Base-by-base conservation (phyloP, 2,113 vertebrate species). In the Centropristis striata region DNA sequence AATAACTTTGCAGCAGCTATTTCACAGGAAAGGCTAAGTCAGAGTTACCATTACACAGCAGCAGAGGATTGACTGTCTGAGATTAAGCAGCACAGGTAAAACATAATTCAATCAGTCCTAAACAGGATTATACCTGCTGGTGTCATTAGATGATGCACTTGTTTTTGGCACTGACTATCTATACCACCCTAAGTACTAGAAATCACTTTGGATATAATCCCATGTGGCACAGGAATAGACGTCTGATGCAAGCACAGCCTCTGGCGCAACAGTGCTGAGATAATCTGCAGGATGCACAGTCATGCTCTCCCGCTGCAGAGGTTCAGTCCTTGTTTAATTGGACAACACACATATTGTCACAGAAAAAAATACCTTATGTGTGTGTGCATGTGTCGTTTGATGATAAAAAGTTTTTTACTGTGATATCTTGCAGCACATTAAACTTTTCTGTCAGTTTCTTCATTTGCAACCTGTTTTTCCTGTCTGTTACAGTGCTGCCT, bases 141-240 rank as follows among this genome's bases (percentile, higher is more conserved):
- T 76, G 66, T 76, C 59, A 71, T 80, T 88, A 51, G 51, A 68
- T 37, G 23, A 42, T 70, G 58, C 41, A 20, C 61, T 84, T 70
- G 79, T 83, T 84, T 84, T 76, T 81, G 85, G 75, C 61, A 60
- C 23, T 46, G 70, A n/a, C 83, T 86, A 89, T 90, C 86, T 87
- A 81, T 83, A 84, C 71, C 79, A 67, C 63, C 7, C 3, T 86
- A 86, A 88, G 87, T 67, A 85, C 61, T 23, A 18, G 59, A 59
- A 86, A 79, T 86, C 73, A 44, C 75, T 79, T 57, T 80, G 86
- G 87, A 75, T 83, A 39, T 85, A 93, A 92, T 91, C 92, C 87
- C 50, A 74, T 71, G 75, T 78, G 86, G 77, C 61, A 82, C 89
- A 91, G 64, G 69, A 91, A 91, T 87, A 93, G 90, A 74, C 37